These are phyloP conservation scores for Holotrichia oblita DNA, from an alignment of 1,140 invertebrate genomes.

Conservation along the genomic window DNA sequence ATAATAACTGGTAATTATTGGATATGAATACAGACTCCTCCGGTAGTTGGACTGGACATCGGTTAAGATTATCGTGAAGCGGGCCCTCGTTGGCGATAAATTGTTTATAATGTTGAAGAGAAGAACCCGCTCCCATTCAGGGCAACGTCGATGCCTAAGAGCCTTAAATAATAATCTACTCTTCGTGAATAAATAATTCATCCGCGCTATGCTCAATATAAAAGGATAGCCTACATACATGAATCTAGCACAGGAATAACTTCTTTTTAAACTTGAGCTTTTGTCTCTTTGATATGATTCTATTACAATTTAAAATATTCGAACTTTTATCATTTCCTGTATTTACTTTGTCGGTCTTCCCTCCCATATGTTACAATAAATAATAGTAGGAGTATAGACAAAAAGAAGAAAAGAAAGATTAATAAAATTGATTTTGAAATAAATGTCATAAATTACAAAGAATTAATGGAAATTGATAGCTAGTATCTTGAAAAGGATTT, in stretches of 20 bases:
- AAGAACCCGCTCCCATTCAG: background rate
- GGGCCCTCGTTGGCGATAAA: constrained; percentile 34
- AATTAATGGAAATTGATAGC: too few relatives aligned
- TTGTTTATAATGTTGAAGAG: constrained; percentile 38
- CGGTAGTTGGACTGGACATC: constrained; percentile 38
- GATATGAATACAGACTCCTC: constrained; percentile 39
- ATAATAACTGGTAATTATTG: constrained; percentile 41
- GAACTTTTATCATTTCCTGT: too few relatives aligned
- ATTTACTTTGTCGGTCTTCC: too few relatives aligned
- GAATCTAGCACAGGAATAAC: background rate
- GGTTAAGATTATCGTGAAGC: constrained; percentile 37
- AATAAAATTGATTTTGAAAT: too few relatives aligned
- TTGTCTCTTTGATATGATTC: too few relatives aligned
- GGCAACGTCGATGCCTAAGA: constrained; percentile 19
- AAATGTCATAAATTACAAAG: too few relatives aligned
- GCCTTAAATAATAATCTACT: constrained; percentile 29
- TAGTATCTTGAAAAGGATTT: too few relatives aligned
- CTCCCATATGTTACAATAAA: too few relatives aligned
- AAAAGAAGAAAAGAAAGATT: too few relatives aligned
- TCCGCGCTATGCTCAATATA: background rate
- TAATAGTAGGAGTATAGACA: too few relatives aligned
- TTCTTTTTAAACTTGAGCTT: too few relatives aligned
- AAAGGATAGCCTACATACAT: background rate
- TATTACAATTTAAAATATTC: too few relatives aligned
- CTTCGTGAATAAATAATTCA: constrained; percentile 30